phyloP scores from a whole-genome alignment of 2,113 vertebrate species.

The Trinectes maculatus region DNA sequence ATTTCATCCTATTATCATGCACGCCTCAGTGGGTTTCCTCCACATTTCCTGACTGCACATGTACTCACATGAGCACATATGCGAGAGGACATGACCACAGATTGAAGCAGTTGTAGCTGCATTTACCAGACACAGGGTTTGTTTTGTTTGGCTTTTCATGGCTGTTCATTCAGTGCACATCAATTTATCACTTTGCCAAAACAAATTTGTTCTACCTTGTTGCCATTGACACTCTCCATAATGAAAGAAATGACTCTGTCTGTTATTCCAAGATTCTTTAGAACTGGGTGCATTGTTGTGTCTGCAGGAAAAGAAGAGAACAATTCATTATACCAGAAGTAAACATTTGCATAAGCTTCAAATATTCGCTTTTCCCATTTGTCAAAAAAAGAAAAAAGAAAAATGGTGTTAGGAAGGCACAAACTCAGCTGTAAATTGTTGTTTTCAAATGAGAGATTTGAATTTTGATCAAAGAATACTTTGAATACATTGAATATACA shows the following conservation, averaged over 20 bases:
- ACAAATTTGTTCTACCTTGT: constrained; percentile 81
- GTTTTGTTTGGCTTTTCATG: constrained; percentile 23
- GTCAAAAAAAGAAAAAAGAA: too few species aligned
- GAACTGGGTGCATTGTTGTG: constrained; percentile 85
- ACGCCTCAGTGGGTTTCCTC: constrained; percentile 52
- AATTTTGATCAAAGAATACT: too few species aligned
- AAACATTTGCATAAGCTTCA: constrained; percentile 50
- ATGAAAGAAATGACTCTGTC: constrained; percentile 87
- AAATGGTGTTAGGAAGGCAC: constrained; percentile 42
- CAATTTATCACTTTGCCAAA: constrained; percentile 27
- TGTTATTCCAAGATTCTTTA: constrained; percentile 86
- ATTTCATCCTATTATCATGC: constrained; percentile 62
- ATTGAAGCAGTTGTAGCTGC: neutral
- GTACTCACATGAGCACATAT: constrained; percentile 16
- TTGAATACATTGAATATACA: too few species aligned
- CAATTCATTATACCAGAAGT: constrained; percentile 25
- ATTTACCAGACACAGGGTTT: constrained; percentile 2
- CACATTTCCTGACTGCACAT: constrained; percentile 44
- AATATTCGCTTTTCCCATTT: constrained; percentile 30
- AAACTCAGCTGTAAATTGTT: constrained; percentile 24
- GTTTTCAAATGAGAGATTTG: constrained; percentile 8
- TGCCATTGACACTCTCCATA: constrained; percentile 81
- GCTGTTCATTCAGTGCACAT: neutral
- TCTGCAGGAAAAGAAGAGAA: constrained; percentile 80
- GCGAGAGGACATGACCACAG: constrained; percentile 29